phyloP scores from a whole-genome alignment of 2,888 invertebrate genomes.

The Synergus japonicus region DNA sequence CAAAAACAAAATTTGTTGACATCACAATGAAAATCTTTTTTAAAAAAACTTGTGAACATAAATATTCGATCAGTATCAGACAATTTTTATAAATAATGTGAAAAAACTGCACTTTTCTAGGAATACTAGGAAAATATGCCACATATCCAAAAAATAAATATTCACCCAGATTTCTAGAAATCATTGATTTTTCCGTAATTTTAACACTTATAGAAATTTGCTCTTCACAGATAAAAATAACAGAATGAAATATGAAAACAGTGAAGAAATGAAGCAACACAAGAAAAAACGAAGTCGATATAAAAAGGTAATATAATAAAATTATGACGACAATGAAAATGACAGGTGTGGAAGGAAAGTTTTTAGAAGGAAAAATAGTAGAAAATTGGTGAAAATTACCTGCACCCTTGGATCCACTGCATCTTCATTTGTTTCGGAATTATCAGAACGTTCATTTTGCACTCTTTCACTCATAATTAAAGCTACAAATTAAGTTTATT shows the following conservation, averaged over 20 bases:
- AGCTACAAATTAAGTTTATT: constrained; percentile 65
- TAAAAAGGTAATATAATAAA: constrained; percentile 23
- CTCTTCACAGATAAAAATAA: constrained; percentile 1
- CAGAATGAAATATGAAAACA: background rate
- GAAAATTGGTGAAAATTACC: constrained; percentile 77
- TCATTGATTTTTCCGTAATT: background rate
- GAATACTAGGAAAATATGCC: background rate
- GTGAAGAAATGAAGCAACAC: background rate
- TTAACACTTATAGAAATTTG: background rate
- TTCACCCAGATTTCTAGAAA: background rate
- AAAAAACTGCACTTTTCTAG: background rate
- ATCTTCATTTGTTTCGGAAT: constrained; percentile 78
- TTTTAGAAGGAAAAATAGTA: background rate
- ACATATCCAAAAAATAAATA: background rate
- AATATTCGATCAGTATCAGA: too few relatives aligned
- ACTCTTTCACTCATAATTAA: constrained; percentile 61
- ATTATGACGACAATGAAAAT: constrained; percentile 27
- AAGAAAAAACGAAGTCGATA: background rate
- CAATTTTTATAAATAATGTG: background rate
- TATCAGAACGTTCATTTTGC: constrained; percentile 61
- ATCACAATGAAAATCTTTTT: too few relatives aligned
- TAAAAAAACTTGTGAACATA: too few relatives aligned
- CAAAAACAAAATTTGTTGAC: too few relatives aligned
- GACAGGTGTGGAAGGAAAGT: constrained; percentile 35
- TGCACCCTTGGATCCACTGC: constrained; percentile 90